Conservation (phyloP, 2,113 vertebrate genomes). For the Dicentrarchus labrax region DNA sequence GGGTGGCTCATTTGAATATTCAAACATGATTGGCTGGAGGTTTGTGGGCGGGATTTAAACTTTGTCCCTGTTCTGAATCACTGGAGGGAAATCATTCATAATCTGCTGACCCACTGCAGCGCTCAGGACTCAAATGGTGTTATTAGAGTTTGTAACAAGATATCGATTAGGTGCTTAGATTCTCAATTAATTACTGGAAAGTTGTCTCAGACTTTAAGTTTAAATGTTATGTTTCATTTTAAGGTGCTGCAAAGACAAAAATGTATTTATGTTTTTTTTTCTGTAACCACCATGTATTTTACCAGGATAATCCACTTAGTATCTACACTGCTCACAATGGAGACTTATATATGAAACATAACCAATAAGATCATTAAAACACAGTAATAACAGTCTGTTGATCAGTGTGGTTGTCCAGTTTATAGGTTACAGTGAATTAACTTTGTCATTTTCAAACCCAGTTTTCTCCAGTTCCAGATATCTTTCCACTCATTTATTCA, state of each 20-base stretch:
- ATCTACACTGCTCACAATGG: background rate
- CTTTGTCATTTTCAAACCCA: background rate
- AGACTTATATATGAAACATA: background rate
- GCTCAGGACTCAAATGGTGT: background rate
- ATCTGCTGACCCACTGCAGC: background rate
- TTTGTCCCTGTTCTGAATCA: conserved; percentile 37
- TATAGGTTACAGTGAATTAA: too few relatives aligned
- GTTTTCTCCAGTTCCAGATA: background rate
- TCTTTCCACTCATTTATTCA: background rate
- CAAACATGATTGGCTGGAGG: conserved; percentile 75
- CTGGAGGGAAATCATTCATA: conserved; percentile 38
- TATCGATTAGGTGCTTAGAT: background rate
- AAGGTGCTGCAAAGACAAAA: background rate
- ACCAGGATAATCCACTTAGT: background rate
- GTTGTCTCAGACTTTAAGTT: background rate
- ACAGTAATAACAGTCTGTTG: background rate
- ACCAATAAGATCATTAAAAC: background rate
- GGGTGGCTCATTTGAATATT: conserved; percentile 80
- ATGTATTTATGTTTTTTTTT: too few relatives aligned
- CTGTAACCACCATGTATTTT: background rate
- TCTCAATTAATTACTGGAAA: background rate
- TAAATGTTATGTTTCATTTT: background rate
- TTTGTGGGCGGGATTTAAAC: conserved; percentile 66
- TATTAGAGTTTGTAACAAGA: background rate
- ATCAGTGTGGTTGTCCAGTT: too few relatives aligned